Conservation (phyloP, 2,888 invertebrate species). For the Laothoe populi region DNA sequence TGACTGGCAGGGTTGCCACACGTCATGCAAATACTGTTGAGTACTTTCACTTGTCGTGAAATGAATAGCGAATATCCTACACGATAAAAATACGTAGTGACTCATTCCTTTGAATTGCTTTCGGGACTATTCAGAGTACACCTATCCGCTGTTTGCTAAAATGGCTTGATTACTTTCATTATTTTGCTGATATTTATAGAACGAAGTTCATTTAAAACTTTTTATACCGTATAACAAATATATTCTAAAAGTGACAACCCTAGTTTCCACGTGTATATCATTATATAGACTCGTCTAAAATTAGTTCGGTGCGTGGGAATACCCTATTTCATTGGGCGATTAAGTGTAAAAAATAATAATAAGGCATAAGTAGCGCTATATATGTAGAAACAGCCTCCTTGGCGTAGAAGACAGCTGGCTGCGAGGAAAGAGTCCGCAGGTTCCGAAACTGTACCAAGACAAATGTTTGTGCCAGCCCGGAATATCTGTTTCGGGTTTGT, state of each 20-base stretch:
- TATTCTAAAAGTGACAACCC: not conserved
- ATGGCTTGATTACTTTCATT: no score
- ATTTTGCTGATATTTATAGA: no score
- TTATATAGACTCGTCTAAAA: constrained; percentile 13
- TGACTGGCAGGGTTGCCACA: not conserved
- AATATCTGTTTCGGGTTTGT: no score
- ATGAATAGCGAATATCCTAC: not conserved
- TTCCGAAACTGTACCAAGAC: no score
- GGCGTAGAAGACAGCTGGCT: no score
- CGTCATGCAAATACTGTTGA: not conserved
- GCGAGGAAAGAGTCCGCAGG: no score
- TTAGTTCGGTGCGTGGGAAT: constrained; percentile 18
- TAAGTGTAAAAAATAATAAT: not conserved
- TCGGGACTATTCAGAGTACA: not conserved
- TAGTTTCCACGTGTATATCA: constrained; percentile 12
- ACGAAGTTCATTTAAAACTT: not conserved
- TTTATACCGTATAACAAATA: not conserved
- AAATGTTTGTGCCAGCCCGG: no score
- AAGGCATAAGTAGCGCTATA: not conserved
- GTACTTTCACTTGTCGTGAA: not conserved
- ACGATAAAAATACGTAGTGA: not conserved
- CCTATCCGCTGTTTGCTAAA: no score
- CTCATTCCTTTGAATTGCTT: not conserved
- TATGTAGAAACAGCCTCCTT: no score
- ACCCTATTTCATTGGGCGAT: not conserved